Evolutionary conservation across 1,140 invertebrate species (phyloP), one percentile per base, ranked within the genome.

Genomic region (Saccostrea cuccullata): DNA sequence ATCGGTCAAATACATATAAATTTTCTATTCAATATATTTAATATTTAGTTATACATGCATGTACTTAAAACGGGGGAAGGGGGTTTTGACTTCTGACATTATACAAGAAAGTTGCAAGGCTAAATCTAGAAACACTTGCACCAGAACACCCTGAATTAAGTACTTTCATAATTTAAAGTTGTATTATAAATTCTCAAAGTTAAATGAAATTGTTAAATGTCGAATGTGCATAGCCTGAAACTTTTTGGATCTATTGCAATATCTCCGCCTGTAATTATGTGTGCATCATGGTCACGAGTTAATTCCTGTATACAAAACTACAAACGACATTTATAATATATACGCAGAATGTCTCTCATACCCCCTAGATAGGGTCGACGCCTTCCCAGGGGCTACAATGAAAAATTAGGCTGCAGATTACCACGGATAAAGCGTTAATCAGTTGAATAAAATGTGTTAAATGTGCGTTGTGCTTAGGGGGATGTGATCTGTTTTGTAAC

Each of bases 391-490:
- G 70, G 70, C 26, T 26, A 26, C 15, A 30, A 77, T 77, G 70
- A 77, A 77, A 77, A 77, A 77, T 77, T 77, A 77, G 26, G 15
- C 70, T 77, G 70, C 26, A 30, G 70, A 77, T 77, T 77, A 30
- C 23, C 11, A 30, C 15, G 70, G 70, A 36, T 77, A 77, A 67
- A 77, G 70, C 26, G 70, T 26, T 77, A 77, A 77, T 77, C 70
- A 36, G 70, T 30, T 36, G 70, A 13, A 77, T 36, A 77, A 77
- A 77, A 36, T 30, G 70, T 26, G 70, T 30, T 77, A 77, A 77
- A 77, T 12, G 26, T 30, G 30, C 30, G 70, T 30, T 12, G 9
- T 30, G 70, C 70, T 77, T 2, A 77, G 9, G 70, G 70, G 15
- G 26, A 36, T 15, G 26, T 13, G 70, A 13, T 64, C 58, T 77